These are phyloP conservation scores for Fissipunctia ypsillon DNA, from an alignment of 2,888 invertebrate genomes.

Conservation along the genomic window DNA sequence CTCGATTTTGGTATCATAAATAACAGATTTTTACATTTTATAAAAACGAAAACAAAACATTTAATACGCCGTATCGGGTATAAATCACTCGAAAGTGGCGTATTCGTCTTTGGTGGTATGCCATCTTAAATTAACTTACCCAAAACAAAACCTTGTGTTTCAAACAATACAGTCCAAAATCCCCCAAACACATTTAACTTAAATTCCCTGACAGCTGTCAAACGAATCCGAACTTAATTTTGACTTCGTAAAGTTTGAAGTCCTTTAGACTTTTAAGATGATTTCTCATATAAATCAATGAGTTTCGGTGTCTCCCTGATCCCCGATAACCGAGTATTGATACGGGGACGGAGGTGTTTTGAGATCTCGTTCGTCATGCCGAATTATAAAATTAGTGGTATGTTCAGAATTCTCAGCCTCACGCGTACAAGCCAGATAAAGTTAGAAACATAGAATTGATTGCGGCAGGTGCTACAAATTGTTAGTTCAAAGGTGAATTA, in stretches of 20 bases:
- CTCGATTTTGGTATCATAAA: slow-evolving; percentile 89
- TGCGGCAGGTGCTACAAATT: slow-evolving; percentile 41
- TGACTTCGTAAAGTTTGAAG: slow-evolving; percentile 38
- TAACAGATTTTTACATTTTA: slow-evolving; percentile 89
- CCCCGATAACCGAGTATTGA: slow-evolving; percentile 78
- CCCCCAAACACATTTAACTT: not conserved
- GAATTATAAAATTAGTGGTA: slow-evolving; percentile 74
- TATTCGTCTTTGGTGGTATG: slow-evolving; percentile 88
- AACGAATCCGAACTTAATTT: slow-evolving; percentile 32
- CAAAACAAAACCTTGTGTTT: slow-evolving; percentile 54
- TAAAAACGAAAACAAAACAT: slow-evolving; percentile 88
- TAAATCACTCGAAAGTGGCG: slow-evolving; percentile 89
- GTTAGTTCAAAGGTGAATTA: slow-evolving; percentile 33
- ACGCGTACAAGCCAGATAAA: slow-evolving; percentile 42
- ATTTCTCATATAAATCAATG: slow-evolving; percentile 81
- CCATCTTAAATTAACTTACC: slow-evolving; percentile 63
- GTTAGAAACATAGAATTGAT: slow-evolving; percentile 36
- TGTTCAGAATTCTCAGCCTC: slow-evolving; percentile 61
- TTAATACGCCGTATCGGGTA: slow-evolving; percentile 89
- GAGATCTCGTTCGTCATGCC: slow-evolving; percentile 78
- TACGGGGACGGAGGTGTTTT: slow-evolving; percentile 76
- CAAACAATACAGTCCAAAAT: slow-evolving; percentile 37
- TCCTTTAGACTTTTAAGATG: slow-evolving; percentile 50
- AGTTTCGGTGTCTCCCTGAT: slow-evolving; percentile 77
- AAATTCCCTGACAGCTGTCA: slow-evolving; percentile 29